These are phyloP conservation scores for Archocentrus centrarchus DNA, from an alignment of 2,113 vertebrate species.

Conservation along the genomic window DNA sequence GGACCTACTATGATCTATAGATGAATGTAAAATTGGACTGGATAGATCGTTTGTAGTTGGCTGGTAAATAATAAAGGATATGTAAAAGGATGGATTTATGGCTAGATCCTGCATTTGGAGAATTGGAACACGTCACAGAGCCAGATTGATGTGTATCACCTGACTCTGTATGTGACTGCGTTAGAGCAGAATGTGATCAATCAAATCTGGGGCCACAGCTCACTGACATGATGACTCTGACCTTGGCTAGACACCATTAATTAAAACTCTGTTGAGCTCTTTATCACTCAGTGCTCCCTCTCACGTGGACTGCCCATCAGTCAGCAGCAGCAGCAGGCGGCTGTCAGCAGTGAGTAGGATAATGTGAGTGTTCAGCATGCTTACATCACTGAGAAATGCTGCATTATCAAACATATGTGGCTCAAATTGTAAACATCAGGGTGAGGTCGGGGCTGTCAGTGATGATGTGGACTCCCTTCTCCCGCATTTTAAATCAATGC, in stretches of 20 bases:
- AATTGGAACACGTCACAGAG: slow-evolving; percentile 15
- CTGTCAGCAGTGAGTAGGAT: slow-evolving; percentile 11
- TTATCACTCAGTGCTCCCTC: slow-evolving; percentile 31
- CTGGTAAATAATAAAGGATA: neutral
- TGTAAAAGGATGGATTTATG: neutral
- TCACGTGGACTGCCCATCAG: slow-evolving; percentile 35
- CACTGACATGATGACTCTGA: slow-evolving; percentile 62
- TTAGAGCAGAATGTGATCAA: slow-evolving; percentile 47
- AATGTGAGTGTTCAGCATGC: neutral
- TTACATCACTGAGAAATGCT: slow-evolving; percentile 32
- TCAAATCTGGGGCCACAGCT: slow-evolving; percentile 38
- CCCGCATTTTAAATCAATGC: slow-evolving; percentile 12
- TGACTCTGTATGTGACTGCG: slow-evolving; percentile 25
- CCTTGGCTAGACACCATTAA: slow-evolving; percentile 66
- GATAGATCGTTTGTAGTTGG: neutral
- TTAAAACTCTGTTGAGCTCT: slow-evolving; percentile 63
- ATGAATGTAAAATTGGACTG: neutral
- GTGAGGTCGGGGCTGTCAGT: slow-evolving; percentile 4
- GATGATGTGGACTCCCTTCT: slow-evolving; percentile 4
- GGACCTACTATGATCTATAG: neutral
- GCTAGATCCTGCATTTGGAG: slow-evolving; percentile 8
- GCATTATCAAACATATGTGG: slow-evolving; percentile 39
- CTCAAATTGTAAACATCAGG: neutral
- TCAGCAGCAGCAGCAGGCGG: slow-evolving; percentile 35
- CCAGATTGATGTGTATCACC: slow-evolving; percentile 53